Evolutionary conservation across 2,888 invertebrate genomes (phyloP), one percentile per base, ranked within the genome.

Genomic region (Harpalus rubripes): DNA sequence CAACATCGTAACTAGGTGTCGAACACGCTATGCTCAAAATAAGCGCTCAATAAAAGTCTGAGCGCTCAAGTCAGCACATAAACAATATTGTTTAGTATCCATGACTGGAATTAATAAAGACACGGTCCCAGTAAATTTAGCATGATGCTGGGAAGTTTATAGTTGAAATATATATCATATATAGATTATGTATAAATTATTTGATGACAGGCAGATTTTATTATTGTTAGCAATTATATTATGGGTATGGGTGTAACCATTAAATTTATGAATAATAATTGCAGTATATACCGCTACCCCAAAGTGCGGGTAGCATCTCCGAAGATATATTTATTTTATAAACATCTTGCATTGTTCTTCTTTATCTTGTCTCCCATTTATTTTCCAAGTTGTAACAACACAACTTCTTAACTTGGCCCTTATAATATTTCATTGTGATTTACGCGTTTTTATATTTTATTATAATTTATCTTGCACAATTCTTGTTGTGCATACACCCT

Each of bases 21-120:
- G 86, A 87, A 86, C 87, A 88, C 87, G 88, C 88, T 86, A 87
- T 85, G 87, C 87, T 88, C 87, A 87, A 88, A 88, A 88, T 88
- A 88, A 88, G 88, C 87, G 87, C 88, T 87, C 88, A 87, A 88
- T 88, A 88, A 88, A 88, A 87, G 88, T 88, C 87, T 56, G 76
- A 85, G 72, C 83, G 87, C 86, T 87, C 87, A 83, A 86, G 86
- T 83, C 86, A 81, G 86, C 86, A 86, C 87, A 87, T 88, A 88
- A 88, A 88, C 87, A 87, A 87, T 87, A 87, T 86, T 76, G 84
- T 84, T 84, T 84, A 84, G 61, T 84, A 65, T 26, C 78, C 41
- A 18, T 15, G 44, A 26, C 65, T 78, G 65, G 78, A 78, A 84
- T 84, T 84, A 84, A 84, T 84, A 84, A 84, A 78, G 74, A 76